These are phyloP conservation scores for Orthosia incerta DNA, from an alignment of 2,888 invertebrate species.

Conservation along the genomic window DNA sequence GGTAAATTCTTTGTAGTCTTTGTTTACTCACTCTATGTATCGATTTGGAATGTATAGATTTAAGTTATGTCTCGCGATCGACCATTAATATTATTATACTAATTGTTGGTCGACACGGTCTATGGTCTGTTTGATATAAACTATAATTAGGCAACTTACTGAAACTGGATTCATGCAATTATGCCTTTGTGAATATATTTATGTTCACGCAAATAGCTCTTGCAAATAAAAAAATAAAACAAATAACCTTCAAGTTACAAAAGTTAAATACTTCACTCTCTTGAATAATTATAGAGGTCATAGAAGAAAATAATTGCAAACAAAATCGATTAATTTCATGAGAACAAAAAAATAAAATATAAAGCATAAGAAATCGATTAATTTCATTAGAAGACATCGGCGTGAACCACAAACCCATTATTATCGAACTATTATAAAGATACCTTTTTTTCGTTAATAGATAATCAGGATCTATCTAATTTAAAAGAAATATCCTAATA, in stretches of 20 bases:
- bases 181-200: neutral
- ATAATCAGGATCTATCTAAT: slow-evolving; percentile 14
- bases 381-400: slow-evolving; percentile 8
- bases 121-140: neutral
- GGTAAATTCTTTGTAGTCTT: neutral
- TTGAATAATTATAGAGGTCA: neutral
- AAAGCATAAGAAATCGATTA: slow-evolving; percentile 12
- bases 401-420: slow-evolving; percentile 36
- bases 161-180: neutral
- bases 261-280: neutral
- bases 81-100: neutral
- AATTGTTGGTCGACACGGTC: neutral
- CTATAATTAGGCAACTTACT: neutral
- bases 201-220: neutral
- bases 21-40: too few relatives aligned
- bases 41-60: too few relatives aligned
- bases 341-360: neutral
- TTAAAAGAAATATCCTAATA: slow-evolving; percentile 31
- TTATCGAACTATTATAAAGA: slow-evolving; percentile 24
- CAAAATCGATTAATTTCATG: slow-evolving; percentile 15
- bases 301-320: slow-evolving; percentile 6
- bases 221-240: neutral
- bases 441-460: slow-evolving; percentile 47
- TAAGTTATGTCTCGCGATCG: neutral
- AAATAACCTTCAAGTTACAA: slow-evolving; percentile 21